These are phyloP conservation scores for Drosophila ohnishii DNA, from an alignment of 1,140 invertebrate genomes.

Conservation along the genomic window DNA sequence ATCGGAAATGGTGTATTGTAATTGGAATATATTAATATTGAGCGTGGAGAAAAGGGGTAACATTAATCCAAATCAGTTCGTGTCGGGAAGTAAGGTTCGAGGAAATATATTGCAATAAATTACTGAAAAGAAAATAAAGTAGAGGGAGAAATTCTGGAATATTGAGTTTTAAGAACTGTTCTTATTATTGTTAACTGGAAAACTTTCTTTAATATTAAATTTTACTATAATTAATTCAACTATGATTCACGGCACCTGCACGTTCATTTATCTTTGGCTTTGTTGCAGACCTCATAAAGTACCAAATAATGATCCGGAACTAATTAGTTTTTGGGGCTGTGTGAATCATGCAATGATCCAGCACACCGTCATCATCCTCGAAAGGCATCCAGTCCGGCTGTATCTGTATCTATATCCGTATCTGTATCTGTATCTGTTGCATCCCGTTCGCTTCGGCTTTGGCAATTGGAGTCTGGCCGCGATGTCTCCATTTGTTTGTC, in stretches of 20 bases:
- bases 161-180: background rate
- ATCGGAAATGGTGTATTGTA: conserved; percentile 5
- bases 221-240: background rate
- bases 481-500: conserved; percentile 80
- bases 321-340: conserved; percentile 14
- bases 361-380: background rate
- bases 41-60: background rate
- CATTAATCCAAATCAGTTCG: conserved; percentile 4
- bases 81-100: background rate
- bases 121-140: background rate
- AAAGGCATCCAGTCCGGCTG: background rate
- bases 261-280: background rate
- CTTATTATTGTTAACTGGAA: too few species aligned
- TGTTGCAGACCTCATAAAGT: conserved; percentile 11
- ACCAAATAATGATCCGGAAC: conserved; percentile 3
- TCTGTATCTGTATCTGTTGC: conserved; percentile 14
- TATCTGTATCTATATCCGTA: background rate
- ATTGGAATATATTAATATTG: conserved; percentile 6
- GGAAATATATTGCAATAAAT: background rate
- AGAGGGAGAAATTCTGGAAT: too few species aligned
- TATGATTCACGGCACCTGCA: background rate
- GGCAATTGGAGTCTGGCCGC: conserved; percentile 77
- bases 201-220: too few species aligned
- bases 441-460: conserved; percentile 25
- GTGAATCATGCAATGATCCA: conserved; percentile 13